Evolutionary conservation across 2,888 invertebrate species (phyloP).

Genomic region (Stratiomys singularior): DNA sequence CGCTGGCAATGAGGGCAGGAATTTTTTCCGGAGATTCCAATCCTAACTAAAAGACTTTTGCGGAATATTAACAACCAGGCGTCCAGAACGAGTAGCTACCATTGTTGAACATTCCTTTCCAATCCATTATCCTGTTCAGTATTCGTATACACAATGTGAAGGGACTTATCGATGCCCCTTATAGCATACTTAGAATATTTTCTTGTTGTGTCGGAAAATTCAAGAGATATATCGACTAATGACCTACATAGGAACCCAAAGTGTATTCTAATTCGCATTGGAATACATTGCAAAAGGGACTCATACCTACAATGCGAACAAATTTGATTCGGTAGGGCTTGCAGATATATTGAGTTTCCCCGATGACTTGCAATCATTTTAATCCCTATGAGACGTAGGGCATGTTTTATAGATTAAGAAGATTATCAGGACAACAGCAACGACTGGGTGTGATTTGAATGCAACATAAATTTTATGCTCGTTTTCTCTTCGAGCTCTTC

Average conservation of each 20-base stretch:
- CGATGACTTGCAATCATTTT: not conserved
- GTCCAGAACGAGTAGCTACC: not conserved
- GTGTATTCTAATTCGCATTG: not conserved
- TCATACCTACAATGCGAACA: not conserved
- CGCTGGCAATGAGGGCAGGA: not conserved
- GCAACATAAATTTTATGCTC: conserved; percentile 44
- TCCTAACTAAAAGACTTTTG: conserved; percentile 35
- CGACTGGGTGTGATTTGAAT: conserved; percentile 46
- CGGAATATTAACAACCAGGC: conserved; percentile 40
- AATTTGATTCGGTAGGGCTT: not conserved
- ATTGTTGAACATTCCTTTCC: conserved; percentile 24
- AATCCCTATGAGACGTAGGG: conserved; percentile 53
- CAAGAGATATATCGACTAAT: not conserved
- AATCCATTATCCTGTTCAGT: conserved; percentile 16
- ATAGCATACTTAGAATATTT: not conserved
- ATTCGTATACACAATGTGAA: not conserved
- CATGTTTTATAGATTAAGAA: conserved; percentile 65
- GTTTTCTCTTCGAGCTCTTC: conserved; percentile 22
- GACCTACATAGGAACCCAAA: not conserved
- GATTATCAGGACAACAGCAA: conserved; percentile 62
- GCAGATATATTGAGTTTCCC: too few relatives aligned
- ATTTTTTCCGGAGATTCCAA: conserved; percentile 34
- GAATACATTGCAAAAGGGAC: conserved; percentile 23
- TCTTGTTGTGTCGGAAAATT: not conserved
- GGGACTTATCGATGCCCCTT: not conserved